A percentile compares a stretch with the other conserved stretches of the same genome.
Conservation (phyloP, 2,797 vertebrate species). For the Morelia viridis region DNA sequence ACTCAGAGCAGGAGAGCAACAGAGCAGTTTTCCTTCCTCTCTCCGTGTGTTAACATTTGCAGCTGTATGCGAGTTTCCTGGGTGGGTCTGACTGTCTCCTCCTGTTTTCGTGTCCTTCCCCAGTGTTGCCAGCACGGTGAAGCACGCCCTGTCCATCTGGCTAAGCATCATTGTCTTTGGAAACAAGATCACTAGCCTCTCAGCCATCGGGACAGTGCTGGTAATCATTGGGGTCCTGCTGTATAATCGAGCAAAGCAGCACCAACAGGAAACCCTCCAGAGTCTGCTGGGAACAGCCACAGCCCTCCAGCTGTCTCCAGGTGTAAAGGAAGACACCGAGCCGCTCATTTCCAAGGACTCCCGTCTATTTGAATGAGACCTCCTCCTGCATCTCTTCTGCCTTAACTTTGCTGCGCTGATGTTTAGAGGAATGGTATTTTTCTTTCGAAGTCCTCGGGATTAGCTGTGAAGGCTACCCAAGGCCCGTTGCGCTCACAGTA, state of each 20-base stretch:
- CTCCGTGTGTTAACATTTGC: neutral
- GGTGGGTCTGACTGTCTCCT: neutral
- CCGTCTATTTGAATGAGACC: conserved; percentile 43
- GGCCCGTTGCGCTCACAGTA: neutral
- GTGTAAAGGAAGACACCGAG: neutral
- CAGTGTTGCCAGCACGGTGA: conserved; percentile 95
- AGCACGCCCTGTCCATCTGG: conserved; percentile 95
- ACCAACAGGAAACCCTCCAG: conserved; percentile 79
- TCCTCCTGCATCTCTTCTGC: neutral
- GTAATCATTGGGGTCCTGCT: conserved; percentile 89
- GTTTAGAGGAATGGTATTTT: neutral
- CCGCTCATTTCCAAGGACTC: conserved; percentile 53
- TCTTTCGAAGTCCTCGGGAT: neutral
- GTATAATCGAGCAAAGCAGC: conserved; percentile 90
- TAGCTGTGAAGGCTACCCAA: neutral
- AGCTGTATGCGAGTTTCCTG: neutral
- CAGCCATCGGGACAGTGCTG: conserved; percentile 82
- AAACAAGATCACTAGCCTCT: conserved; percentile 88
- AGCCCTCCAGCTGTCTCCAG: accelerated
- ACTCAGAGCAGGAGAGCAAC: neutral
- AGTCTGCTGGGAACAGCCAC: conserved; percentile 69
- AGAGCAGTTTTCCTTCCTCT: neutral
- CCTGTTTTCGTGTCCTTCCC: conserved; percentile 4
- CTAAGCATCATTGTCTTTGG: conserved; percentile 94
- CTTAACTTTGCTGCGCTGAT: neutral